Evolutionary conservation across 2,797 vertebrate species (phyloP), one percentile per base, ranked within the genome.

Genomic region (Lemur catta): DNA sequence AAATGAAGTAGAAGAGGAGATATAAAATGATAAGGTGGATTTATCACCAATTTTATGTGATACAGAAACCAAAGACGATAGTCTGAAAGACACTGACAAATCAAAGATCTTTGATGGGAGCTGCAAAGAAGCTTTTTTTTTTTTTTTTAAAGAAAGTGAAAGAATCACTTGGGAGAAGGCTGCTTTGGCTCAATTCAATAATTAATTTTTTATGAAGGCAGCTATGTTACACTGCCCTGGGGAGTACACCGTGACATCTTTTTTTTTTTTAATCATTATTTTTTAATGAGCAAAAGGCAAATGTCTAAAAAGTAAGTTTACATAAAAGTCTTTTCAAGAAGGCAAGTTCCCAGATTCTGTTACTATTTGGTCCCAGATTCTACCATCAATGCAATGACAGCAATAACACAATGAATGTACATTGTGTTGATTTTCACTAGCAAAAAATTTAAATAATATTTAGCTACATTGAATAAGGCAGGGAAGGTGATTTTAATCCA

Each of bases 171-270:
- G 72, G 61, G 82, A 93, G 67, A 87, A 94, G 52, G 46, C 38
- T 94, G 78, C 63, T 94, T 85, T 94, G 76, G 57, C 30, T 96
- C 41, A 57, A 94, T 76, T 89, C 82, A 91, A 43, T 50, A 87
- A 87, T 96, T 95, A 94, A 94, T 96, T 90, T 96, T 96, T 97
- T 84, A 97, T 90, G 96, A 97, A 97, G 93, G 87, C 41, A 93
- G 90, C 75, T 94, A 96, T 74, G 69, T 79, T 71, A 96, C 79
- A 95, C 14, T 94, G 79, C 95, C 63, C 67, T 75, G 76, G 81
- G 76, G 90, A 95, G 17, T 93, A 87, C 84, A 95, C 30, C 94
- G n/a, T 96, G 88, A 95, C 84, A 92, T 88, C 63, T 91, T 48
- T 33, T 30, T 22, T 17, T 86, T 48, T 46, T 61, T 63, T 20